Percentiles rank a stretch among this genome's conserved stretches.
Evolutionary conservation across 1,140 invertebrate genomes (phyloP).

Genomic region (Drosophila pectinifera): DNA sequence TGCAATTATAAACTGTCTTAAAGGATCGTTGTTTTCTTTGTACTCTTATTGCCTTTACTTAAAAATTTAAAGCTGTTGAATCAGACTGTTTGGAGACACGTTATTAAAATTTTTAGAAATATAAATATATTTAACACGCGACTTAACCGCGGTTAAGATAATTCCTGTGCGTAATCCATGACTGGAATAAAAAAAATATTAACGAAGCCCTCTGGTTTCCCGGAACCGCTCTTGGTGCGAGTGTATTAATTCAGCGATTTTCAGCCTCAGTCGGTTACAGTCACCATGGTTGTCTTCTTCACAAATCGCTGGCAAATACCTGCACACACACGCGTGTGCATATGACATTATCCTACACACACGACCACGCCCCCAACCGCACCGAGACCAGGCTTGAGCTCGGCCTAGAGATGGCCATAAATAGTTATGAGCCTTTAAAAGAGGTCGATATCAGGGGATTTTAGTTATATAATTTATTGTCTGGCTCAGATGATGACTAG

Average conservation of each 20-base stretch:
- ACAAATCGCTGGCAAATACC: conserved; percentile 45
- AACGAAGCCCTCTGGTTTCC: not conserved
- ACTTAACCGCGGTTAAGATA: too few species aligned
- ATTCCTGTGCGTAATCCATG: too few species aligned
- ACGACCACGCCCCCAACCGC: conserved; percentile 17
- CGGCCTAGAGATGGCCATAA: not conserved
- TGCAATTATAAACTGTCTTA: too few species aligned
- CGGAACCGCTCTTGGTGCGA: not conserved
- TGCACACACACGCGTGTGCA: conserved; percentile 50
- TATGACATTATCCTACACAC: conserved; percentile 67
- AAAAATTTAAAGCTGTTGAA: too few species aligned
- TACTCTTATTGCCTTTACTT: too few species aligned
- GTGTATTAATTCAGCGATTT: conserved; percentile 1
- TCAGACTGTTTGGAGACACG: too few species aligned
- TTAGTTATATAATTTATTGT: too few species aligned
- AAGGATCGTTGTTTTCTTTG: too few species aligned
- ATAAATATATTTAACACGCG: too few species aligned
- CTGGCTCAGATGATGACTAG: too few species aligned
- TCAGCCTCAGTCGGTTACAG: conserved; percentile 10
- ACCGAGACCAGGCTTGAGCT: not conserved
- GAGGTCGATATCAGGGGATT: not conserved
- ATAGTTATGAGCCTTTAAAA: not conserved
- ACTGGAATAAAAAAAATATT: too few species aligned
- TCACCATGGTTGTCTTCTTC: conserved; percentile 24
- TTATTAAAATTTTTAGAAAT: too few species aligned